phyloP scores from a whole-genome alignment of 1,140 invertebrate species.

The Cydia pomonella region DNA sequence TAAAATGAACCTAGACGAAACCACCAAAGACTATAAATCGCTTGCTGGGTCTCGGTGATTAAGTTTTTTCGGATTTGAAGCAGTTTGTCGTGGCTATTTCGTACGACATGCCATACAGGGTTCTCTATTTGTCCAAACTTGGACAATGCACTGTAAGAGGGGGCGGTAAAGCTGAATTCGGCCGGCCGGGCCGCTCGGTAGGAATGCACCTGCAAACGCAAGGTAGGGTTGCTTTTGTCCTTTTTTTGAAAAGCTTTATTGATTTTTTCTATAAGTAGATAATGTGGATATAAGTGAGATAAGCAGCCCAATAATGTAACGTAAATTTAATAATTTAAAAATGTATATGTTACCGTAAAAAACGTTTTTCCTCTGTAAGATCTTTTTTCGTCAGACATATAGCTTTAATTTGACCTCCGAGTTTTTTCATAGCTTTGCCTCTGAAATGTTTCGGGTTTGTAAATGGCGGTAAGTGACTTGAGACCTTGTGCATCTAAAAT shows the following conservation, averaged over 20 bases:
- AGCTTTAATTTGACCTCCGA: too few species aligned
- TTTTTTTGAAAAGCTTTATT: background rate
- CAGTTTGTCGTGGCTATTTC: slow-evolving; percentile 48
- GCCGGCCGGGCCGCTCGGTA: slow-evolving; percentile 20
- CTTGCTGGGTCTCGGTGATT: slow-evolving; percentile 23
- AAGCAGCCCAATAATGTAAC: too few species aligned
- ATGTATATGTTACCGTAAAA: too few species aligned
- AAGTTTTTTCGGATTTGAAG: slow-evolving; percentile 25
- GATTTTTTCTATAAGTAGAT: background rate
- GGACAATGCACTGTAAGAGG: slow-evolving; percentile 50
- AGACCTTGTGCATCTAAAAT: too few species aligned
- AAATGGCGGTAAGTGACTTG: too few species aligned
- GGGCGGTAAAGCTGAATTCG: slow-evolving; percentile 51
- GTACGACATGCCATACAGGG: slow-evolving; percentile 67
- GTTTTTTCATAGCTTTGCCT: too few species aligned
- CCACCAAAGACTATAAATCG: slow-evolving; percentile 39
- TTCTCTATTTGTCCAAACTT: slow-evolving; percentile 61
- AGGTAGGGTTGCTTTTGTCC: background rate
- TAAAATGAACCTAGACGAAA: slow-evolving; percentile 44
- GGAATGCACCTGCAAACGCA: slow-evolving; percentile 64
- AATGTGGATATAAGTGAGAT: background rate
- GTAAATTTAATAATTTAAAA: too few species aligned
- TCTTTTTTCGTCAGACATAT: too few species aligned
- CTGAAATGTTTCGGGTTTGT: too few species aligned
- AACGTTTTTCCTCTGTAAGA: too few species aligned